Percentiles rank a stretch among this genome's conserved stretches.
These are phyloP conservation scores for Drosophila virilis DNA, from an alignment of 1,140 invertebrate species.

Conservation along the genomic window DNA sequence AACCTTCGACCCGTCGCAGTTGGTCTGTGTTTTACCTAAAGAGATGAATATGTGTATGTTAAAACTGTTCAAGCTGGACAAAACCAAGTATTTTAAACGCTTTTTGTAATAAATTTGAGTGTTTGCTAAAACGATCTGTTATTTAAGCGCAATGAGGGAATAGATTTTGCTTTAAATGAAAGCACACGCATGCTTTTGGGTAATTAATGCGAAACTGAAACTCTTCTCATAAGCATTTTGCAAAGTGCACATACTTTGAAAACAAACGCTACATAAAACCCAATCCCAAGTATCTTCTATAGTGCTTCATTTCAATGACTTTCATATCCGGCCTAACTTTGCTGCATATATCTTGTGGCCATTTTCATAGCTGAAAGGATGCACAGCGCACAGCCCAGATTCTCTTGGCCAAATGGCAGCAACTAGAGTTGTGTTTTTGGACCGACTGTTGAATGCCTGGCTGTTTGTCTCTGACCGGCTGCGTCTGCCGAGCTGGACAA, in stretches of 20 bases:
- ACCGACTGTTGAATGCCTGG: conserved; percentile 42
- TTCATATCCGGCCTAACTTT: conserved; percentile 66
- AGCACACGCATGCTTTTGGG: not conserved
- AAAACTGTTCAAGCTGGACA: too few species aligned
- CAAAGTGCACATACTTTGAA: not conserved
- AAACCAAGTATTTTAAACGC: too few species aligned
- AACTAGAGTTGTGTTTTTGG: not conserved
- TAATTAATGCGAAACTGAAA: not conserved
- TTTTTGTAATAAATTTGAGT: too few species aligned
- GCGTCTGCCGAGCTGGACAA: conserved; percentile 60
- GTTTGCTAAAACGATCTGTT: too few species aligned
- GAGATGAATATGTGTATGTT: too few species aligned
- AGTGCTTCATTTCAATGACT: conserved; percentile 45
- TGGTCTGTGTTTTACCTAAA: too few species aligned
- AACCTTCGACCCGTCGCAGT: too few species aligned
- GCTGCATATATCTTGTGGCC: conserved; percentile 45
- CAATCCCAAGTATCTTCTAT: conserved; percentile 32
- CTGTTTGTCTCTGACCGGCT: conserved; percentile 26
- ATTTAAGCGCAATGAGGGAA: not conserved
- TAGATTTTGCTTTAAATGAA: not conserved
- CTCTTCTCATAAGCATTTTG: not conserved
- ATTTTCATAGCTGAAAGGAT: conserved; percentile 42
- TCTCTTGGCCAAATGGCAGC: too few species aligned
- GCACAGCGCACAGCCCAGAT: not conserved
- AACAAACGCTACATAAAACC: conserved; percentile 17